Evolutionary conservation across 2,797 vertebrate species (phyloP), one percentile per base, ranked within the genome.

Genomic region (Arnoldichthys spilopterus): DNA sequence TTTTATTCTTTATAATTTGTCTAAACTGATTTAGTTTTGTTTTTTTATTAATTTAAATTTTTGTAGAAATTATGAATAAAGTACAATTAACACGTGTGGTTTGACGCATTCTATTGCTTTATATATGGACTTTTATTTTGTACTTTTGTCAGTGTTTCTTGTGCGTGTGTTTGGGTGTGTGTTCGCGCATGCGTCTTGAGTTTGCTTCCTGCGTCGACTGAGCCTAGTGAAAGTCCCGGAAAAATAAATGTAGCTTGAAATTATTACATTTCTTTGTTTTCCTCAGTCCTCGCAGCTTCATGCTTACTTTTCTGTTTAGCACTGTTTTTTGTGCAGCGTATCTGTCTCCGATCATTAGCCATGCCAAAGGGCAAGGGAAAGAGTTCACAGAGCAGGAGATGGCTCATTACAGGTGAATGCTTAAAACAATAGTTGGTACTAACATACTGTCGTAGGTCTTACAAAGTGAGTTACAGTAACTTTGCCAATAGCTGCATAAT

Each of bases 331-430:
- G 88, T 83, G 68, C 77, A 73, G 15, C 80, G 40, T 73, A 78
- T 56, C 54, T 85, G 40, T 84, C 80, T 47, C 80, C 85, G 16
- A 56, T 74, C 59, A 56, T 77, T 61, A 79, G 78, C 67, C 45
- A 88, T 88, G 87, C 77, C 26, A 78, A 26, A 61, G 79, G 79
- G 43, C 37, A 9, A 62, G n/a, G n/a, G n/a, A 74, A 64, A 64
- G 82, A 85, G 32, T 80, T 86, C 68, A 84, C 73, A 12, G 74
- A 88, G 49, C 72, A 78, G 70, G 87, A 90, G 62, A 88, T 90
- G 88, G 82, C 84, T 62, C 77, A 83, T 32, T 90, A 88, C 83
- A 90, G 88, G 88, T 86, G 68, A 62, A 32, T 32, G 24, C 24
- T 56, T 5, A 4, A 58, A 6, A 13, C 3, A 34, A 20, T 24